A percentile compares a stretch with the other conserved stretches of the same genome.
phyloP scores from a whole-genome alignment of 2,113 vertebrate genomes.

The Thryonomys swinderianus region DNA sequence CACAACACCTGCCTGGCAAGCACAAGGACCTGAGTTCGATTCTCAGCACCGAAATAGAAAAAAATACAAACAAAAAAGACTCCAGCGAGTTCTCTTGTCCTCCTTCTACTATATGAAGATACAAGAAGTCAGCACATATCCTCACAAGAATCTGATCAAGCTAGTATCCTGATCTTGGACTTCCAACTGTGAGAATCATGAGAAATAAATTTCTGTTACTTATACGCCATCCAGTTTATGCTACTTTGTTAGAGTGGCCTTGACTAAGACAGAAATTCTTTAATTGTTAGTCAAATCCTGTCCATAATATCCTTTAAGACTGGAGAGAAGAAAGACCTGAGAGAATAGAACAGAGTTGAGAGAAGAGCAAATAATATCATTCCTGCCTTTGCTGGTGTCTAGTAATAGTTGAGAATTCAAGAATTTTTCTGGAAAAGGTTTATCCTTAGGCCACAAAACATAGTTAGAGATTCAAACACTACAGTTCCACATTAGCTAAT shows the following conservation, averaged over 20 bases:
- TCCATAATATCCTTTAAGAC: not conserved
- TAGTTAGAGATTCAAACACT: not conserved
- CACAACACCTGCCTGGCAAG: too few species aligned
- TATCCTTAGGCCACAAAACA: slow-evolving; percentile 26
- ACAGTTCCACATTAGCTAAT: not conserved
- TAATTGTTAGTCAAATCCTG: slow-evolving; percentile 2
- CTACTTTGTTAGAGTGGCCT: not conserved
- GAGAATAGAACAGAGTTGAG: not conserved
- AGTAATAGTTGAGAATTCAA: slow-evolving; percentile 38
- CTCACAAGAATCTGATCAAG: not conserved
- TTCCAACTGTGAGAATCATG: not conserved
- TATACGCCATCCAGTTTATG: not conserved
- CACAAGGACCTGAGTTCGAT: too few species aligned
- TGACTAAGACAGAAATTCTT: not conserved
- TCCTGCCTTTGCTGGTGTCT: not conserved
- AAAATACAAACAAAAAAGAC: too few species aligned
- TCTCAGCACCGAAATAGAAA: too few species aligned
- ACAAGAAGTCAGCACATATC: not conserved
- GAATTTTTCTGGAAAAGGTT: not conserved
- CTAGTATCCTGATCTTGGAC: not conserved
- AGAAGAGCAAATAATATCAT: not conserved
- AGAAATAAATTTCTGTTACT: not conserved
- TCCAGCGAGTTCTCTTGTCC: not conserved
- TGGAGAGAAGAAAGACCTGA: not conserved
- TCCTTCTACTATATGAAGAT: not conserved